A percentile compares a stretch with the other conserved stretches of the same genome.
Conservation (phyloP, 2,888 invertebrate genomes). For the Ochropleura plecta region DNA sequence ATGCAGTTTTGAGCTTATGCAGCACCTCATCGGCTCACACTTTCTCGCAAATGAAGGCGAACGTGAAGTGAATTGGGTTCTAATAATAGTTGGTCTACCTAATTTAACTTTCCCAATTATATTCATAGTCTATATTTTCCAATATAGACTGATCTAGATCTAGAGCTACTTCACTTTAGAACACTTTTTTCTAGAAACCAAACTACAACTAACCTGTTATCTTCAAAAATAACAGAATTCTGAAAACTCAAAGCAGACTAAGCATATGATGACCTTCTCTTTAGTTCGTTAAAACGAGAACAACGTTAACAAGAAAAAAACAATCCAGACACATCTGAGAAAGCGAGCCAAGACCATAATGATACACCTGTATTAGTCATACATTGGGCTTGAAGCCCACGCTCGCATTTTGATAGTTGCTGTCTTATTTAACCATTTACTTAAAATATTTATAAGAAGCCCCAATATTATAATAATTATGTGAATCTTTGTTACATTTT, state of each 20-base stretch:
- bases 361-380: constrained; percentile 63
- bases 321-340: constrained; percentile 29
- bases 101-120: background rate
- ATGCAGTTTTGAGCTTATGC: no score
- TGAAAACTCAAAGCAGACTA: background rate
- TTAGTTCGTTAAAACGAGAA: constrained; percentile 18
- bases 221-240: background rate
- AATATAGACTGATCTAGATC: no score
- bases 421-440: constrained; percentile 42
- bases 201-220: background rate
- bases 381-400: constrained; percentile 45
- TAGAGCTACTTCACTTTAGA: background rate
- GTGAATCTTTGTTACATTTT: background rate
- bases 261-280: constrained; percentile 20
- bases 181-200: background rate
- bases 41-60: background rate
- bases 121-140: no score
- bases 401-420: constrained; percentile 43
- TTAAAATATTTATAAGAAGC: constrained; percentile 26
- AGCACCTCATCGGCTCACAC: background rate
- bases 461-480: background rate
- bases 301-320: constrained; percentile 20
- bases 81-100: no score
- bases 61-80: background rate
- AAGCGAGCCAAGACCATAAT: constrained; percentile 56